A percentile compares a stretch with the other conserved stretches of the same genome.
phyloP scores from a whole-genome alignment of 2,797 vertebrate species.

The Glyptemys insculpta region DNA sequence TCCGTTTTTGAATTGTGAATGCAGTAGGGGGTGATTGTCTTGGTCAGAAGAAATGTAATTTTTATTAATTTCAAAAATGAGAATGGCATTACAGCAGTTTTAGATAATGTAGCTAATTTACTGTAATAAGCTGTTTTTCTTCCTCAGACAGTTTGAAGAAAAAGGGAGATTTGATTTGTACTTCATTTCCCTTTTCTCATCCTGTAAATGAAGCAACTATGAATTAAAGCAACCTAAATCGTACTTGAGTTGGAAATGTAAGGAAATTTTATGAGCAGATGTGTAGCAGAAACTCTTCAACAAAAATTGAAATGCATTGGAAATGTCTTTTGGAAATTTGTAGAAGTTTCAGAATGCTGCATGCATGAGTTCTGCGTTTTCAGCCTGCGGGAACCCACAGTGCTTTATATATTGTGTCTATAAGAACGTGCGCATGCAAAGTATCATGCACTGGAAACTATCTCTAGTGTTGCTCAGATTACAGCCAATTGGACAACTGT shows the following conservation, averaged over 20 bases:
- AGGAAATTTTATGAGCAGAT: neutral
- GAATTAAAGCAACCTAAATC: slow-evolving; percentile 26
- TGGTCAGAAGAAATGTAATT: neutral
- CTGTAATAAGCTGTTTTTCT: slow-evolving; percentile 29
- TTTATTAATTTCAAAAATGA: slow-evolving; percentile 11
- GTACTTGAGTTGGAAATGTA: neutral
- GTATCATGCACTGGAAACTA: neutral
- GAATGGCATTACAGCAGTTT: neutral
- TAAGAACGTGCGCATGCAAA: neutral
- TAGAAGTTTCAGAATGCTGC: neutral
- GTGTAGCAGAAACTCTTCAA: neutral
- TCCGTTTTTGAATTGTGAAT: neutral
- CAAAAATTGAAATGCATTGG: neutral
- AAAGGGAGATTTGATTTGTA: slow-evolving; percentile 18
- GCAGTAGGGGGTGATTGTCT: neutral
- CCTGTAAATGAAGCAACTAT: slow-evolving; percentile 39
- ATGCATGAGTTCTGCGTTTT: neutral
- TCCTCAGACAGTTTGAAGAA: slow-evolving; percentile 1
- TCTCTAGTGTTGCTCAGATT: neutral
- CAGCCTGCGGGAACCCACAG: neutral
- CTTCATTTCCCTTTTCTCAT: slow-evolving; percentile 28
- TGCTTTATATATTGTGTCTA: neutral
- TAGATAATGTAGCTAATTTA: slow-evolving; percentile 13
- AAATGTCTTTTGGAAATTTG: neutral
- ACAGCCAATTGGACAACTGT: neutral